A percentile compares a stretch with the other conserved stretches of the same genome.
Evolutionary conservation across 2,113 vertebrate genomes (phyloP).

Genomic region (Pomatostomus ruficeps): DNA sequence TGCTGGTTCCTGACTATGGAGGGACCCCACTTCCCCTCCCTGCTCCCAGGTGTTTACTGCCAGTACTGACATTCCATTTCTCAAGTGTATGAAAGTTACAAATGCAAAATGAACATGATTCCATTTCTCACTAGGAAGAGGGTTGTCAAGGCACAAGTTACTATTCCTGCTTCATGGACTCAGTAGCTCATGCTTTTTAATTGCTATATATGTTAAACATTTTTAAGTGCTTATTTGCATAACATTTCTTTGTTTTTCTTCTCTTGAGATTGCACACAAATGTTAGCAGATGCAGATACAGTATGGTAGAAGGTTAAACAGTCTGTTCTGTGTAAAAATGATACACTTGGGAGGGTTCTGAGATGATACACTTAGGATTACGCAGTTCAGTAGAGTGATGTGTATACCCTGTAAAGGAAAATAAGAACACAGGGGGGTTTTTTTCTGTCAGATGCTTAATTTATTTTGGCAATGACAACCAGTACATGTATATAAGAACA

Average conservation of each 20-base stretch:
- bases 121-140: not conserved
- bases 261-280: not conserved
- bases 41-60: not conserved
- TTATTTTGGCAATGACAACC: not conserved
- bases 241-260: not conserved
- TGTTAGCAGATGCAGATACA: conserved; percentile 3
- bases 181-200: not conserved
- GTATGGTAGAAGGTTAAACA: not conserved
- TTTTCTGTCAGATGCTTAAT: not conserved
- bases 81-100: not conserved
- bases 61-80: not conserved
- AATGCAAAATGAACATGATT: not conserved
- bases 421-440: not conserved
- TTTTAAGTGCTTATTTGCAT: conserved; percentile 14
- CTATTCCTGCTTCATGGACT: not conserved
- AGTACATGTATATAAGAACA: not conserved
- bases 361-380: not conserved
- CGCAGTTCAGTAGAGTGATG: not conserved
- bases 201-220: not conserved
- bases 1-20: fast-evolving
- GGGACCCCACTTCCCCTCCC: not conserved
- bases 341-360: not conserved
- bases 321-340: not conserved
- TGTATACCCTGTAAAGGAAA: not conserved
- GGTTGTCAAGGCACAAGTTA: not conserved